Base-by-base conservation (phyloP, 2,113 vertebrate genomes). In the Tychaedon coryphoeus region DNA sequence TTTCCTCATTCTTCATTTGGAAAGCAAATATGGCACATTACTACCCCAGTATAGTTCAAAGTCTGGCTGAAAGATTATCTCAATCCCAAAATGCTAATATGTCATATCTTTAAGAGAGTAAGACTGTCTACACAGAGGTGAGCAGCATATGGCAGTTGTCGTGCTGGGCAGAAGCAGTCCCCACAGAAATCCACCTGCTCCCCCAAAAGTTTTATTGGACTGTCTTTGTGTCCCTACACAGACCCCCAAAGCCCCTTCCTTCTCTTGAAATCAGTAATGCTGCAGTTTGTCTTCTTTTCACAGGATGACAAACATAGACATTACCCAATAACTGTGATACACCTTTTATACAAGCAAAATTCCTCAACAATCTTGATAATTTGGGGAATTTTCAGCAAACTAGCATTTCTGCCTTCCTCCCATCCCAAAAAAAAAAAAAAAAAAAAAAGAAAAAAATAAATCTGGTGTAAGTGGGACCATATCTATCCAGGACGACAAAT, bases 361-460 rank as follows among this genome's bases (percentile, higher is more conserved):
- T 1, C 9, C 16, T 73, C 8, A 2, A 23, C 14, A 56, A 8
- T 19, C 18, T 45, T 33, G 13, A 47, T 7, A 31, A 38, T 54
- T n/a, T 28, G 2, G 8, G 16, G 15, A 40, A 67, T 51, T 50
- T 78, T 71, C 47, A 78, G 53, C 11, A 74, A 91, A 72, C 9
- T 4, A 43, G 0, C 3, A 19, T 47, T 82, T 45, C 12, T 2
- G 5, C 8, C 12, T 23, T 16, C 20, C 10, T 2, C 12, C 4
- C 2, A 2, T 1, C 7, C 4, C 12, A 40, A 40, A 40, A 40
- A 40, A 40, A 40, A 40, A 40, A 40, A 40, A 40, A 3, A 34
- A 54, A 43, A 36, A 24, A 4, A 5, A 40, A 14, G 14, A 40
- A 14, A 4, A 34, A 54, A 48, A 36, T 58, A 24, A 4, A 5